Evolutionary conservation across 2,797 vertebrate genomes (phyloP).

Genomic region (Parambassis ranga): DNA sequence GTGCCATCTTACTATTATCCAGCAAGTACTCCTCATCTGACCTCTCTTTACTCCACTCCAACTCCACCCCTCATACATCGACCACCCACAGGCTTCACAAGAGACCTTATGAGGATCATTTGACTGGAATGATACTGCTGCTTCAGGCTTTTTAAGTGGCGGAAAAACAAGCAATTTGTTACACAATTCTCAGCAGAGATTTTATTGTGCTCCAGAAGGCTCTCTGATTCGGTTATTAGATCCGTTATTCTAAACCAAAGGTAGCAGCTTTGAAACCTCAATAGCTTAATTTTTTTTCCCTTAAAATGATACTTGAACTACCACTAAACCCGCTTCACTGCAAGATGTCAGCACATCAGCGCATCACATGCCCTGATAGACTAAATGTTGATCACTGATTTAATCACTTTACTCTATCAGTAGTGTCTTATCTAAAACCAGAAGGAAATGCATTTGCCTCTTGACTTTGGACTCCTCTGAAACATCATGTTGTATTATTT

Average conservation of each 20-base stretch:
- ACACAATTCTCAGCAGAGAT: slow-evolving; percentile 32
- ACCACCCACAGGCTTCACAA: slow-evolving; percentile 48
- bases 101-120: slow-evolving; percentile 74
- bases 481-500: not conserved
- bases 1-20: slow-evolving; percentile 21
- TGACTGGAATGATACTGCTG: slow-evolving; percentile 68
- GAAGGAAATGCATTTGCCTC: not conserved
- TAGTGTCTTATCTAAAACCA: not conserved
- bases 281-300: not conserved
- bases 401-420: not conserved
- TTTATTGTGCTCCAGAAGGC: slow-evolving; percentile 27
- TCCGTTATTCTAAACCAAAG: slow-evolving; percentile 34
- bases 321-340: not conserved
- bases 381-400: not conserved
- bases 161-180: slow-evolving; percentile 41
- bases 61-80: slow-evolving; percentile 9
- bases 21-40: slow-evolving; percentile 34
- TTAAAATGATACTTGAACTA: not conserved
- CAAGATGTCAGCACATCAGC: not conserved
- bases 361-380: not conserved
- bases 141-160: slow-evolving; percentile 52
- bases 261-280: slow-evolving; percentile 11
- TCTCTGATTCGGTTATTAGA: slow-evolving; percentile 24
- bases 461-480: not conserved
- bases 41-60: slow-evolving; percentile 24